phyloP scores from a whole-genome alignment of 1,140 invertebrate genomes.

The Protaetia brevitarsis region DNA sequence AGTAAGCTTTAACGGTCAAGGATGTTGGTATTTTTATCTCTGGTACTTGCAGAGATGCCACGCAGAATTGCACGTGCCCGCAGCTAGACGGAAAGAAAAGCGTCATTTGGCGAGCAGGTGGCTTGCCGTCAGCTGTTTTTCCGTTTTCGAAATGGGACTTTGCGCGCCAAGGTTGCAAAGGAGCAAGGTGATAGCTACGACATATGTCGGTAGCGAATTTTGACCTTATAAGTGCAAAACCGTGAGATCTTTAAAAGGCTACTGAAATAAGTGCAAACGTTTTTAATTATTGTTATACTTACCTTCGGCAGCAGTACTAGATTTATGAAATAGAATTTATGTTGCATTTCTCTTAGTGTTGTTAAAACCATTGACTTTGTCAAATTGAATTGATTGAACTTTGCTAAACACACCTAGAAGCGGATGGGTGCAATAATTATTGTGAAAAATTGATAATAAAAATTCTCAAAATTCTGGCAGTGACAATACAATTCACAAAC shows the following conservation, averaged over 20 bases:
- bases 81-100: not conserved
- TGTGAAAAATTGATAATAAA: too few relatives aligned
- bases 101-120: not conserved
- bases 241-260: not conserved
- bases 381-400: too few relatives aligned
- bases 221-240: constrained; percentile 1
- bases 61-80: not conserved
- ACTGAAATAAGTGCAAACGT: too few relatives aligned
- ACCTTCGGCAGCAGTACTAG: too few relatives aligned
- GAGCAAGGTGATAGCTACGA: not conserved
- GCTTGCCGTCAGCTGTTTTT: not conserved
- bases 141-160: not conserved
- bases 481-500: too few relatives aligned
- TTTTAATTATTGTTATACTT: too few relatives aligned
- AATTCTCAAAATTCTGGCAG: too few relatives aligned
- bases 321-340: too few relatives aligned
- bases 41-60: not conserved
- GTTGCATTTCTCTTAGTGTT: too few relatives aligned
- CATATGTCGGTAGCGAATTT: not conserved
- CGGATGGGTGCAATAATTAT: too few relatives aligned
- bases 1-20: not conserved
- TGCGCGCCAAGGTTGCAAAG: not conserved
- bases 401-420: too few relatives aligned
- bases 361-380: too few relatives aligned
- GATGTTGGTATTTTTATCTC: not conserved